Percentiles rank a stretch among this genome's conserved stretches.
Conservation (phyloP, 2,797 vertebrate genomes). For the Rhabdophis nuchalis region DNA sequence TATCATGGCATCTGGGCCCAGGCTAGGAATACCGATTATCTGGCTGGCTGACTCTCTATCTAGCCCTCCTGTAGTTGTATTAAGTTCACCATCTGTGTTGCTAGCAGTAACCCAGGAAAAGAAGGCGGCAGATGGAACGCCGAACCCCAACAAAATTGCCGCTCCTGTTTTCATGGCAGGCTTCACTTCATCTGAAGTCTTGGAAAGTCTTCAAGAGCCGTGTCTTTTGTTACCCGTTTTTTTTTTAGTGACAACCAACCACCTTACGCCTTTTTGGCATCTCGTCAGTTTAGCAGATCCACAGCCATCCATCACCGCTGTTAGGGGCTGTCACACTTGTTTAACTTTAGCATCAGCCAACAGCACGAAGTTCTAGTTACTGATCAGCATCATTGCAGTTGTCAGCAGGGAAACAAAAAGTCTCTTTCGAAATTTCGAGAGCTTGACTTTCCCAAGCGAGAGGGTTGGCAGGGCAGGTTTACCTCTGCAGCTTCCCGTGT, state of each 20-base stretch:
- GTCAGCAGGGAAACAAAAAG: constrained; percentile 31
- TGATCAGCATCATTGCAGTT: constrained; percentile 57
- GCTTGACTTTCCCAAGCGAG: constrained; percentile 17
- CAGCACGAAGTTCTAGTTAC: constrained; percentile 61
- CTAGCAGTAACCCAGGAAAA: constrained; percentile 49
- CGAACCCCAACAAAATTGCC: constrained; percentile 60
- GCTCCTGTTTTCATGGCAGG: constrained; percentile 68
- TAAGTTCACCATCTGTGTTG: not conserved
- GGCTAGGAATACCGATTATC: not conserved
- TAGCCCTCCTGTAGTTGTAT: not conserved
- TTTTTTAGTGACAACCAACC: constrained; percentile 69
- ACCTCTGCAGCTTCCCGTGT: not conserved
- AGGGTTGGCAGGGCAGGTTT: constrained; percentile 27
- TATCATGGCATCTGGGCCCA: not conserved
- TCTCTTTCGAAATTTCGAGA: constrained; percentile 35
- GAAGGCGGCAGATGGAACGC: constrained; percentile 58
- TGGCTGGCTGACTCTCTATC: not conserved
- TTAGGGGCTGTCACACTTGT: constrained; percentile 64
- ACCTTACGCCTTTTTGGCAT: constrained; percentile 59
- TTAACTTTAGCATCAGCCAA: constrained; percentile 71
- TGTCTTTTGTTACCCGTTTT: constrained; percentile 66
- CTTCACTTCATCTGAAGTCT: constrained; percentile 67
- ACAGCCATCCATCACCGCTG: constrained; percentile 70
- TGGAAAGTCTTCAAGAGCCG: constrained; percentile 62
- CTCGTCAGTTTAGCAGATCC: constrained; percentile 66